Base-by-base conservation (phyloP, 2,888 invertebrate genomes). In the Homarus gammarus region DNA sequence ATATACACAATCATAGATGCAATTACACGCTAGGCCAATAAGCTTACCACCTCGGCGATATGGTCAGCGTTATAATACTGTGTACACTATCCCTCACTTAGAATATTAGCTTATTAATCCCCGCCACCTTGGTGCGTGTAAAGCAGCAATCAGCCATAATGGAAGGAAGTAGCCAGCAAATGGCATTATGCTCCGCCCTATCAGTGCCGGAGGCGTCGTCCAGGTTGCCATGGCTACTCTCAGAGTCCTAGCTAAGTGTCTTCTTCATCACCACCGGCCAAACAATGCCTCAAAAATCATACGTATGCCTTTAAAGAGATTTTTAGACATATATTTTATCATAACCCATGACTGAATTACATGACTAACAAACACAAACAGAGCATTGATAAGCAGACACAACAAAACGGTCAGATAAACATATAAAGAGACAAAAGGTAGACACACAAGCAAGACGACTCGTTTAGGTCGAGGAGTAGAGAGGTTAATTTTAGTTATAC, bases 91-190 rank as follows among this genome's bases (percentile, higher is more conserved):
- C 64, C 64, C 64, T 56, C n/a, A n/a, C 64, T 64, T n/a, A 27
- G 64, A 27, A 27, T 64, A 27, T 64, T 6, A 64, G 0, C 2
- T 0, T 64, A 64, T 64, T 64, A 64, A 64, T 64, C 27, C 12
- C 8, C 33, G 33, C 8, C 51, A 56, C 61, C 61, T 61, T 79
- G 38, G 79, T n/a, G 79, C 27, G 64, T 18, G n/a, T 36, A 51
- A 79, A 61, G 79, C 61, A 79, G 61, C 79, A 79, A 79, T 79
- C 79, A 79, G 79, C 79, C 79, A 38, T 79, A 79, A 79, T 79
- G 79, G 79, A 79, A 79, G 79, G 79, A 79, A 79, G 79, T 79
- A 79, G 27, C n/a, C 56, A 27, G 79, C 38, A 79, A 61, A 79
- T 79, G 61, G 79, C 38, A 79, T 79, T 79, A 79, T 61, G 61